Percentiles rank a stretch among this genome's conserved stretches.
phyloP scores from a whole-genome alignment of 23 tunicate species.

The Styela clava region DNA sequence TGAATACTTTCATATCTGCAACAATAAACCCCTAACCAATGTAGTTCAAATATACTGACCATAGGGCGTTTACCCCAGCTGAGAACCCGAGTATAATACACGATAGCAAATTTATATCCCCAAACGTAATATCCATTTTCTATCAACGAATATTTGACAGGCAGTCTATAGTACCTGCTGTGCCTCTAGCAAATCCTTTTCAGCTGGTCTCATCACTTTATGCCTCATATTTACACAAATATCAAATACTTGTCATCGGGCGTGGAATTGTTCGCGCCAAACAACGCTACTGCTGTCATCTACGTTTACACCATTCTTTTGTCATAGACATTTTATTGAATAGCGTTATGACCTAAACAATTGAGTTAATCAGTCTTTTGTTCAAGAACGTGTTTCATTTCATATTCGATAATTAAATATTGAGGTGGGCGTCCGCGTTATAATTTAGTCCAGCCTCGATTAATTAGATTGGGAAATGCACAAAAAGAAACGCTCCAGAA shows the following conservation, averaged over 20 bases:
- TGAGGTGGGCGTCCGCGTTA: background rate
- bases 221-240: background rate
- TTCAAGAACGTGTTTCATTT: background rate
- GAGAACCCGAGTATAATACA: no score
- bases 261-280: background rate
- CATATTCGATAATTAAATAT: background rate
- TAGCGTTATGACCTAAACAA: slow-evolving; percentile 15
- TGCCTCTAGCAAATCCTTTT: no score
- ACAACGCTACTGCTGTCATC: background rate
- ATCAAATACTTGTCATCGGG: background rate
- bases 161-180: no score
- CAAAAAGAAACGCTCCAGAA: no score
- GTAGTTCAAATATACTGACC: no score
- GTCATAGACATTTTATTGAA: slow-evolving; percentile 3
- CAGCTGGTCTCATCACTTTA: no score
- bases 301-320: background rate
- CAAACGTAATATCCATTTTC: no score
- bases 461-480: background rate
- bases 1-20: no score
- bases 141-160: no score
- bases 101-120: no score
- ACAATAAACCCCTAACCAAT: no score
- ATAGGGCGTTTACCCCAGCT: no score
- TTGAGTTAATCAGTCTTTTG: slow-evolving; percentile 20
- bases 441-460: background rate